Base-by-base conservation (phyloP, 1,140 invertebrate genomes). In the Platyura marginata region DNA sequence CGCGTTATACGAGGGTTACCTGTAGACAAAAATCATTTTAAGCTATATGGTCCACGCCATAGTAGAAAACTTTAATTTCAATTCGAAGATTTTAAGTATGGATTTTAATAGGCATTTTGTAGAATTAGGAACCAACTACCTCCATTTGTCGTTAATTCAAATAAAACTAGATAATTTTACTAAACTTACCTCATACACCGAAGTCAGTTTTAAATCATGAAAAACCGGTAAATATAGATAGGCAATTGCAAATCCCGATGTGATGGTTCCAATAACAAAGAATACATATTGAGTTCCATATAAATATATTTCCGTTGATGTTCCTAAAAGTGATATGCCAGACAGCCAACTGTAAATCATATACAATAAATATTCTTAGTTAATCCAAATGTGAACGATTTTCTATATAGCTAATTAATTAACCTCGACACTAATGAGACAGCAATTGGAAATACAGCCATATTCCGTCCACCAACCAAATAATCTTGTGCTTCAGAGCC, bases 301-400 rank as follows among this genome's bases (percentile, higher is more conserved):
- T 34, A 77, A 74, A 54, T 91, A 91, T 44, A 89, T 75, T 63
- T 90, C 86, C 0, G 83, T 83, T 2, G 86, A 85, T 11, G 75
- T 82, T 0, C 86, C 86, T 40, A 84, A 57, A 1, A 84, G 54
- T 1, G 79, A 79, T 42, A 84, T 88, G 2, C 89, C 87, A 9
- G 88, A 93, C 53, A 93, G 79, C 54, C 89, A 92, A 62, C 84
- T 90, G 60, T 32, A 61, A 65, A 51, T 35, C 51, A 47, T 3
- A 11, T 32, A 32, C 1, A 18, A 22, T 33, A 38, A 23, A 36
- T 25, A 29, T 41, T 32, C 25, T 20, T 11, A 36, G 34, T 42
- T 23, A 18, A 36, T 6, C 29, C 8, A 22, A 42, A 5, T 21
- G 15, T 23, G 18, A 19, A n/a, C n/a, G n/a, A n/a, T n/a, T n/a